A percentile compares a stretch with the other conserved stretches of the same genome.
Conservation (phyloP, 2,797 vertebrate genomes). For the Pelodytes ibericus region DNA sequence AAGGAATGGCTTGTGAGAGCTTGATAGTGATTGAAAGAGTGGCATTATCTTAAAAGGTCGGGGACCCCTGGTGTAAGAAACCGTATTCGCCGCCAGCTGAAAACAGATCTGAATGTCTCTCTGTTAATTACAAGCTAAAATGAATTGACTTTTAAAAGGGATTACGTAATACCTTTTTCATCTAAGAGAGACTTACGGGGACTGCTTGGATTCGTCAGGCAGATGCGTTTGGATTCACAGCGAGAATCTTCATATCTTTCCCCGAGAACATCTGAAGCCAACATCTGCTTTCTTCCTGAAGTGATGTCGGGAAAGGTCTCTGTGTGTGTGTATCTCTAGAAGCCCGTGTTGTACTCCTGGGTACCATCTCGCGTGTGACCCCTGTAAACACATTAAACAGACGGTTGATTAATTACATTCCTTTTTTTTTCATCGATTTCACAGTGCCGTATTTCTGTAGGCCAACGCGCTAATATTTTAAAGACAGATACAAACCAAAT, state of each 20-base stretch:
- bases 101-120: constrained; percentile 21
- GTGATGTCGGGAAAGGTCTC: constrained; percentile 41
- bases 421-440: constrained; percentile 57
- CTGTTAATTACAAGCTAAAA: constrained; percentile 36
- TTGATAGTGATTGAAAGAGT: too few relatives aligned
- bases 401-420: constrained; percentile 59
- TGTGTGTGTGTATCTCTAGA: constrained; percentile 31
- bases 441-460: constrained; percentile 43
- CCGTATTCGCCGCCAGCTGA: constrained; percentile 19
- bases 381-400: constrained; percentile 56
- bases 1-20: too few relatives aligned
- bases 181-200: constrained; percentile 37
- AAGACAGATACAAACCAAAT: too few relatives aligned
- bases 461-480: constrained; percentile 31
- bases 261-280: constrained; percentile 44
- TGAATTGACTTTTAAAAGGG: constrained; percentile 27
- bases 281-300: constrained; percentile 55
- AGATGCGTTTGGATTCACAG: constrained; percentile 27
- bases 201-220: constrained; percentile 54
- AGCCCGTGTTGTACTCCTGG: constrained; percentile 28
- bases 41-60: too few relatives aligned
- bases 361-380: constrained; percentile 34
- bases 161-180: constrained; percentile 37
- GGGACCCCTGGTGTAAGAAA: too few relatives aligned
- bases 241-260: constrained; percentile 50